Conservation (phyloP, 1,140 invertebrate genomes). For the Calycopis cecrops region DNA sequence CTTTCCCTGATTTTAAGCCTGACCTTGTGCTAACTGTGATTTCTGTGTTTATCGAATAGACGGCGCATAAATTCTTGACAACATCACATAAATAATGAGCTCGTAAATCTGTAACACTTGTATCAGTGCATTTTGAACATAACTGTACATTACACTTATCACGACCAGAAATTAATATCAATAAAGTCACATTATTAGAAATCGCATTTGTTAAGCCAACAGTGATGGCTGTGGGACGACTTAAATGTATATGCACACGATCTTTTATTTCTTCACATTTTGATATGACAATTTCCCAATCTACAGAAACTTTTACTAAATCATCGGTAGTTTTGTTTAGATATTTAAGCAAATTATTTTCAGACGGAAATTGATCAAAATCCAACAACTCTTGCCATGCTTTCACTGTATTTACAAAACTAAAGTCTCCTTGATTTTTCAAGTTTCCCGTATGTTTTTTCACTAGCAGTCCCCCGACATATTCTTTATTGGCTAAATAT, state of each 20-base stretch:
- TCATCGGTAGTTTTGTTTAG: slow-evolving; percentile 39
- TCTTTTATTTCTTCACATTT: slow-evolving; percentile 41
- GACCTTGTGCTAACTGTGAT: slow-evolving; percentile 71
- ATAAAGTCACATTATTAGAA: slow-evolving; percentile 36
- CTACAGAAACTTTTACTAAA: slow-evolving; percentile 40
- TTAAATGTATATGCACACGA: slow-evolving; percentile 47
- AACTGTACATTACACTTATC: slow-evolving; percentile 24
- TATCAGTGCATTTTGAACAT: slow-evolving; percentile 36
- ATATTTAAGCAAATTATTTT: slow-evolving; percentile 34
- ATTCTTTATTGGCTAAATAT: slow-evolving; percentile 34
- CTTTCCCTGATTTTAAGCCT: slow-evolving; percentile 22
- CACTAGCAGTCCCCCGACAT: slow-evolving; percentile 43
- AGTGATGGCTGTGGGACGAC: slow-evolving; percentile 38
- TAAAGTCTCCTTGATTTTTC: slow-evolving; percentile 67
- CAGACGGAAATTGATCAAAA: slow-evolving; percentile 18
- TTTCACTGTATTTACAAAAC: slow-evolving; percentile 67
- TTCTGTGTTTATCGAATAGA: slow-evolving; percentile 18
- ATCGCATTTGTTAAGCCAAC: slow-evolving; percentile 38
- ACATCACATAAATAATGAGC: slow-evolving; percentile 53
- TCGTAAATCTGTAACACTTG: slow-evolving; percentile 46
- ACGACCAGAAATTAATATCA: slow-evolving; percentile 25
- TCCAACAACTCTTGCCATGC: slow-evolving; percentile 68
- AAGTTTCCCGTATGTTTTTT: slow-evolving; percentile 72
- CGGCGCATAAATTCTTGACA: slow-evolving; percentile 50
- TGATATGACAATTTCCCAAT: slow-evolving; percentile 44